These are phyloP conservation scores for Lucilia cuprina DNA, from an alignment of 1,140 invertebrate genomes.

Conservation along the genomic window DNA sequence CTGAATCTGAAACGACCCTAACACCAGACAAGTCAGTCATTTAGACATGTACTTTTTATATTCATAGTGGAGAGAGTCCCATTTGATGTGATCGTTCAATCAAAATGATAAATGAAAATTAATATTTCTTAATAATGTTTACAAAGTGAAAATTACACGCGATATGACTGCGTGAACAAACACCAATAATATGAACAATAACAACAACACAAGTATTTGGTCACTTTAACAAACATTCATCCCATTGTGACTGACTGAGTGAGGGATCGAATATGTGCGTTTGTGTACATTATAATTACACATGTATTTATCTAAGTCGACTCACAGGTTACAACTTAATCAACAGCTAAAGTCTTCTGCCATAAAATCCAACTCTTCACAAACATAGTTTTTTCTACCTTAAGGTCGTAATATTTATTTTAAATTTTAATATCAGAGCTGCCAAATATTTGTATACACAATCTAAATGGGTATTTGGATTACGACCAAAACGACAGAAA, in stretches of 20 bases:
- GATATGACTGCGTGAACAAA: conserved; percentile 34
- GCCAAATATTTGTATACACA: too few relatives aligned
- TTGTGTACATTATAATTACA: conserved; percentile 19
- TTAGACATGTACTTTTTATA: too few relatives aligned
- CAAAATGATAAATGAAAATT: conserved; percentile 63
- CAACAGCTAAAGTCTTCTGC: not conserved
- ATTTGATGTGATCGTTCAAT: conserved; percentile 60
- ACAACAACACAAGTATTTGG: not conserved
- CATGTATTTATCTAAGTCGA: conserved; percentile 28
- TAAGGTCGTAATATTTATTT: too few relatives aligned
- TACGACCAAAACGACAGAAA: too few relatives aligned
- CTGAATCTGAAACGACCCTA: not conserved
- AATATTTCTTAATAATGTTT: conserved; percentile 63
- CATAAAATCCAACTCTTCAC: not conserved
- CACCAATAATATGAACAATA: not conserved
- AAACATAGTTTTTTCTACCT: too few relatives aligned
- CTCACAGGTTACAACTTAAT: conserved; percentile 30
- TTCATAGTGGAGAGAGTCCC: conserved; percentile 6
- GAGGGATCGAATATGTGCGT: too few relatives aligned
- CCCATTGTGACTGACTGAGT: too few relatives aligned
- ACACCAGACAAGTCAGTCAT: not conserved
- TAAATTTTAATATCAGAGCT: too few relatives aligned
- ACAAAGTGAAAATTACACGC: conserved; percentile 62
- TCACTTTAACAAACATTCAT: not conserved
- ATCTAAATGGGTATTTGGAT: too few relatives aligned